Base-by-base conservation (phyloP, 2,888 invertebrate species). In the Achlya flavicornis region DNA sequence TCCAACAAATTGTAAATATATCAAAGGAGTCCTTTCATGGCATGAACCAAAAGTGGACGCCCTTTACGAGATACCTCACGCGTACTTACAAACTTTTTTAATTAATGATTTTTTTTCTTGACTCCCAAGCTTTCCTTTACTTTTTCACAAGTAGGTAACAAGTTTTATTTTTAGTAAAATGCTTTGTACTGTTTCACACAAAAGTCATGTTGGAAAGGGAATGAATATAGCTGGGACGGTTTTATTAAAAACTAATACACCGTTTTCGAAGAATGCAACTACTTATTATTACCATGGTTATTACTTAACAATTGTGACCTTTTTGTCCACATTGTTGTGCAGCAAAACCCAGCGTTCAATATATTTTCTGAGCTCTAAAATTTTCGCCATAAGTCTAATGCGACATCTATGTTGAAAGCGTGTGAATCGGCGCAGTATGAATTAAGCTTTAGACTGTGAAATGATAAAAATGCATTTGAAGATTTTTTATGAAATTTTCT, bases 11-110 rank as follows among this genome's bases (percentile, higher is more conserved):
- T 43, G 14, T 4, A 14, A 12, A 43, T 43, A 41, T 10, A 41
- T 41, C 41, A 41, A 46, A 46, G n/a, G 7, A 19, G 4, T 10
- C 19, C n/a, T n/a, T 46, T n/a, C 46, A 46, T 46, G n/a, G n/a
- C n/a, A 6, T 7, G 35, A 46, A n/a, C 0, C 46, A 4, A 46
- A 12, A 46, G 46, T 43, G 35, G 35, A 43, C 10, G 46, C 46
- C 46, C 7, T 48, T 53, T 19, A 19, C 10, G 10, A 53, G 53
- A 19, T 53, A n/a, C 46, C 46, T 19, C 10, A 19, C 7, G 3
- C 0, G 53, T 14, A 16, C 64, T 14, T 26, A 26, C 26, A 26
- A 76, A 76, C 69, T 76, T 76, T 76, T 77, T 76, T 76, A 76
- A 76, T 77, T 76, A 76, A 76, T 72, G 69, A 69, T 66, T 46